Percentiles rank a stretch among this genome's conserved stretches.
These are phyloP conservation scores for Digitonthophagus gazella DNA, from an alignment of 2,888 invertebrate species.

Conservation along the genomic window DNA sequence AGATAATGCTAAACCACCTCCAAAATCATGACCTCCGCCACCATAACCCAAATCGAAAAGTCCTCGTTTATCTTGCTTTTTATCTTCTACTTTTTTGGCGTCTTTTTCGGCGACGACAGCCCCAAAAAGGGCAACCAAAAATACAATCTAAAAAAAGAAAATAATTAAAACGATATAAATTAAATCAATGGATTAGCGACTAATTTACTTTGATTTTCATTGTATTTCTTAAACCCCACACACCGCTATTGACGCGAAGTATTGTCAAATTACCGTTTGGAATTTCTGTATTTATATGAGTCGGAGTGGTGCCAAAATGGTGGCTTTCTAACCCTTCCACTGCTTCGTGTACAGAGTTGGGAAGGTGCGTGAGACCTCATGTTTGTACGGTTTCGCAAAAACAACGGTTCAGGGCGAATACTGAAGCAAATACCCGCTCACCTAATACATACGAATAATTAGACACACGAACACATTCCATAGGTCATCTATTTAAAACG, in stretches of 20 bases:
- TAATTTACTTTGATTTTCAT: constrained; percentile 27
- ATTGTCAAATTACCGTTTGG: constrained; percentile 20
- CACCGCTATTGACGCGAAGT: constrained; percentile 23
- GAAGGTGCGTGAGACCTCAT: constrained; percentile 13
- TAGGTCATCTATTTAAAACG: no score
- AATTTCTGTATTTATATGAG: constrained; percentile 26
- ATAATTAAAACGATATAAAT: not conserved
- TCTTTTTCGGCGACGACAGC: constrained; percentile 25
- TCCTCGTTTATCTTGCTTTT: constrained; percentile 45
- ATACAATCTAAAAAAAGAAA: constrained; percentile 21
- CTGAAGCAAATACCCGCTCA: constrained; percentile 12
- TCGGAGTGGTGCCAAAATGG: constrained; percentile 23
- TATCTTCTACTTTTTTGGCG: constrained; percentile 30
- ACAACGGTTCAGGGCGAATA: constrained; percentile 8
- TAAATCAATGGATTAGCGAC: not conserved
- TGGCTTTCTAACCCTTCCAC: constrained; percentile 29
- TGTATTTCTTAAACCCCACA: constrained; percentile 19
- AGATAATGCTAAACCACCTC: constrained; percentile 18
- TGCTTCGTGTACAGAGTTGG: constrained; percentile 1
- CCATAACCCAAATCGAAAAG: constrained; percentile 41
- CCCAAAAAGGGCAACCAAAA: constrained; percentile 27
- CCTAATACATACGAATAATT: constrained; percentile 12
- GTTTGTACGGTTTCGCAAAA: constrained; percentile 2
- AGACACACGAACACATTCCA: not conserved
- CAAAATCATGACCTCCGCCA: constrained; percentile 31